These are phyloP conservation scores for Etia nguti DNA, from an alignment of 2,113 vertebrate genomes.

Conservation along the genomic window DNA sequence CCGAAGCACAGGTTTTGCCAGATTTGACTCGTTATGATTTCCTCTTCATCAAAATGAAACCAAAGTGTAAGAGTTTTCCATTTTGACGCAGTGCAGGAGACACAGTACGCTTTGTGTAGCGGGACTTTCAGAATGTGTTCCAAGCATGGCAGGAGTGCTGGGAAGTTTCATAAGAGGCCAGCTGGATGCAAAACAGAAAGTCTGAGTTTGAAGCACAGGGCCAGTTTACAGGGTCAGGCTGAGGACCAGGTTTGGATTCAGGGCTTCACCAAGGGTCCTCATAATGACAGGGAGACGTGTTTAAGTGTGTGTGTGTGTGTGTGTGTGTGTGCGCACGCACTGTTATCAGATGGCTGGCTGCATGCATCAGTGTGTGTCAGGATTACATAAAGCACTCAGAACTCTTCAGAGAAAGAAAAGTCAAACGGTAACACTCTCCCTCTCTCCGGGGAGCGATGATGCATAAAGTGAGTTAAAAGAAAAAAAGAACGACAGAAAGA, in stretches of 20 bases:
- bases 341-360: not conserved
- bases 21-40: not conserved
- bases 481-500: not conserved
- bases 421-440: not conserved
- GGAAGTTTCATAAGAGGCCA: not conserved
- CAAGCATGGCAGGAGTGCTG: not conserved
- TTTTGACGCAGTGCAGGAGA: not conserved
- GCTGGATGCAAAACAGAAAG: too few species aligned
- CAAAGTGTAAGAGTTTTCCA: not conserved
- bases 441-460: not conserved
- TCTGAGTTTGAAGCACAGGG: not conserved
- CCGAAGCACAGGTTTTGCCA: fast-evolving
- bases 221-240: not conserved
- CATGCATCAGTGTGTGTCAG: not conserved
- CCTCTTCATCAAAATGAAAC: not conserved
- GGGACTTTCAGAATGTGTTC: not conserved
- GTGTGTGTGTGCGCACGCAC: not conserved
- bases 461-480: slow-evolving; percentile 17
- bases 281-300: not conserved
- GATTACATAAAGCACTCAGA: slow-evolving; percentile 5
- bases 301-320: not conserved
- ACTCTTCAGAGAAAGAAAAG: not conserved
- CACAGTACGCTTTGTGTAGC: not conserved
- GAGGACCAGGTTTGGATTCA: not conserved
- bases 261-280: fast-evolving